Evolutionary conservation across 2,113 vertebrate species (phyloP).

Genomic region (Micromys minutus): DNA sequence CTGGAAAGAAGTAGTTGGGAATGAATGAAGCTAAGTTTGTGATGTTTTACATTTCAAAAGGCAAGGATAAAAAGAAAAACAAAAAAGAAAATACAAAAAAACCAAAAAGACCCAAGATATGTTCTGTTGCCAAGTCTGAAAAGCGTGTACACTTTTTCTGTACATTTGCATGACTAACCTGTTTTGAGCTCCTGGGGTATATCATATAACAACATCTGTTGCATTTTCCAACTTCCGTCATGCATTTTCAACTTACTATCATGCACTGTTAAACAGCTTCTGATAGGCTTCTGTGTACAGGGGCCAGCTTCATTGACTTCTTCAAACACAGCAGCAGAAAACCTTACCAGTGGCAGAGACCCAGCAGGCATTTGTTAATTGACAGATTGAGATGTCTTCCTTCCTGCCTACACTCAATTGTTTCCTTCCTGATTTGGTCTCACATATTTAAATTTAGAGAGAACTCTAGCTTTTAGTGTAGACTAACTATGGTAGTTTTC

Average conservation of each 20-base stretch:
- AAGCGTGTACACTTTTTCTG: neutral
- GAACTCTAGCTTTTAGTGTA: slow-evolving; percentile 46
- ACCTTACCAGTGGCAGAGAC: neutral
- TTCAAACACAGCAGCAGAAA: slow-evolving; percentile 8
- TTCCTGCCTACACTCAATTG: neutral
- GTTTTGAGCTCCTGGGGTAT: slow-evolving; percentile 32
- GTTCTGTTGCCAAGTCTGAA: slow-evolving; percentile 48
- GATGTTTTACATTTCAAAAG: slow-evolving; percentile 39
- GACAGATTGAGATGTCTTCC: neutral
- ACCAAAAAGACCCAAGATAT: too few relatives aligned
- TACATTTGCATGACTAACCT: slow-evolving; percentile 39
- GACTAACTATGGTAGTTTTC: slow-evolving; percentile 10
- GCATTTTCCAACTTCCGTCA: slow-evolving; percentile 28
- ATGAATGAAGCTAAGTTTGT: slow-evolving; percentile 26
- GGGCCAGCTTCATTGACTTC: slow-evolving; percentile 39
- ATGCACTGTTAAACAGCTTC: neutral
- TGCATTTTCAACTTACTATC: slow-evolving; percentile 50
- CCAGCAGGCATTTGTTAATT: slow-evolving; percentile 13
- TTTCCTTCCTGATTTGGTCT: slow-evolving; percentile 33
- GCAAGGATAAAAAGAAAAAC: neutral
- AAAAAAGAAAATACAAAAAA: neutral
- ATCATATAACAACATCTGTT: slow-evolving; percentile 16
- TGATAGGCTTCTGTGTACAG: neutral
- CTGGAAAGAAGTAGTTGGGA: neutral
- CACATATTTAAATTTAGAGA: slow-evolving; percentile 39